Conservation (phyloP, 1,140 invertebrate species). For the Caenorhabditis briggsae region DNA sequence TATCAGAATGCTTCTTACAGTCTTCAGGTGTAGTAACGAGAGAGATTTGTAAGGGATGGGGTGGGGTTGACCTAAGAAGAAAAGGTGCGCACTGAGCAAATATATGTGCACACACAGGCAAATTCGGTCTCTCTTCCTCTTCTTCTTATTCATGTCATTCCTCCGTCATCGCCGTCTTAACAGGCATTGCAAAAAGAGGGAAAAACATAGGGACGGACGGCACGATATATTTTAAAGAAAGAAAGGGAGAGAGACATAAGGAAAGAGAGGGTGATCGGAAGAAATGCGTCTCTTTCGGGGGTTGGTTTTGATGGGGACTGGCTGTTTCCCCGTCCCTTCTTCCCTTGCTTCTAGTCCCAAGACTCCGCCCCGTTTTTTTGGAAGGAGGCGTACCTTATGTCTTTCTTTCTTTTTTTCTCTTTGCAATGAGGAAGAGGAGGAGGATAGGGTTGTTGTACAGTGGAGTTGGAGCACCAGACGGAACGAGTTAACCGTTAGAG, state of each 20-base stretch:
- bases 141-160: neutral
- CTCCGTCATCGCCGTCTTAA: conserved; percentile 46
- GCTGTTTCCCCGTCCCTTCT: neutral
- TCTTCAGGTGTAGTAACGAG: neutral
- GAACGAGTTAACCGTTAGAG: conserved; percentile 9
- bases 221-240: conserved; percentile 22
- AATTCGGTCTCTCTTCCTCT: conserved; percentile 1
- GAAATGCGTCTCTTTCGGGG: conserved; percentile 16
- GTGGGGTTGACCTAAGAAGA: conserved; percentile 5
- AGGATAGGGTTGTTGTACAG: conserved; percentile 28
- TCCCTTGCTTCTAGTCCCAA: conserved; percentile 8
- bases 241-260: neutral
- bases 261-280: conserved; percentile 10
- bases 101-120: conserved; percentile 37
- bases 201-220: neutral
- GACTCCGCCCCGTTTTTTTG: conserved; percentile 30
- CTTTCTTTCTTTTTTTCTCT: conserved; percentile 31
- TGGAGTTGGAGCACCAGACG: conserved; percentile 44
- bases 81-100: conserved; percentile 50
- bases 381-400: conserved; percentile 47
- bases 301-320: conserved; percentile 20
- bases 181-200: conserved; percentile 2
- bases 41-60: conserved; percentile 2
- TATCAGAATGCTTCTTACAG: neutral
- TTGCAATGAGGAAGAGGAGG: neutral